Conservation (phyloP, 2,797 vertebrate genomes). For the Rhynchotus rufescens region DNA sequence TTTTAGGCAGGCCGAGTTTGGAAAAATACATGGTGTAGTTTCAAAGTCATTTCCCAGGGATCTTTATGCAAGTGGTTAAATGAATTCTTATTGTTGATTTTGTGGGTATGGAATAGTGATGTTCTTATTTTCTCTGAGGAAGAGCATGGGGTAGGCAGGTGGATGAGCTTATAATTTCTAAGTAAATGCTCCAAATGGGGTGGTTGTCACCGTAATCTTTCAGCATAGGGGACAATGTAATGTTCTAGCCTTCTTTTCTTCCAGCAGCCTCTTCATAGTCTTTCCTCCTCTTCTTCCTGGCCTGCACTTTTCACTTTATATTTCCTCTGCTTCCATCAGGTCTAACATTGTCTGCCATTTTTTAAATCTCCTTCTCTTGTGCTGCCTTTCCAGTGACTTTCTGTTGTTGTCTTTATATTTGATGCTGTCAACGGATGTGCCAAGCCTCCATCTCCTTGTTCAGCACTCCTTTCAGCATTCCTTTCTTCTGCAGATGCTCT, state of each 20-base stretch:
- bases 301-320: neutral
- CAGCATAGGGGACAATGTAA: too few relatives aligned
- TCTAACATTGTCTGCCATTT: neutral
- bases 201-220: neutral
- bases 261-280: neutral
- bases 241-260: neutral
- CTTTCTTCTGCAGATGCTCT: conserved; percentile 8
- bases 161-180: neutral
- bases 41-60: neutral
- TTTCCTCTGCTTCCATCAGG: conserved; percentile 13
- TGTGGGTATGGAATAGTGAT: neutral
- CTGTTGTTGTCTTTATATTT: conserved; percentile 5
- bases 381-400: neutral
- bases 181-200: neutral
- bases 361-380: conserved; percentile 25
- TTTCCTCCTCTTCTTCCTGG: neutral
- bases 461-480: neutral
- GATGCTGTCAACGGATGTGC: neutral
- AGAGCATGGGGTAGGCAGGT: accelerated
- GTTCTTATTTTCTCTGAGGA: neutral
- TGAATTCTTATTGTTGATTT: neutral
- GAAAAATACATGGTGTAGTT: neutral
- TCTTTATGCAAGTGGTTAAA: neutral
- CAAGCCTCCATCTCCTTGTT: conserved; percentile 9
- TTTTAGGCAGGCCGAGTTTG: neutral